Evolutionary conservation across 2,888 invertebrate species (phyloP).

Genomic region (Resseliella maxima): DNA sequence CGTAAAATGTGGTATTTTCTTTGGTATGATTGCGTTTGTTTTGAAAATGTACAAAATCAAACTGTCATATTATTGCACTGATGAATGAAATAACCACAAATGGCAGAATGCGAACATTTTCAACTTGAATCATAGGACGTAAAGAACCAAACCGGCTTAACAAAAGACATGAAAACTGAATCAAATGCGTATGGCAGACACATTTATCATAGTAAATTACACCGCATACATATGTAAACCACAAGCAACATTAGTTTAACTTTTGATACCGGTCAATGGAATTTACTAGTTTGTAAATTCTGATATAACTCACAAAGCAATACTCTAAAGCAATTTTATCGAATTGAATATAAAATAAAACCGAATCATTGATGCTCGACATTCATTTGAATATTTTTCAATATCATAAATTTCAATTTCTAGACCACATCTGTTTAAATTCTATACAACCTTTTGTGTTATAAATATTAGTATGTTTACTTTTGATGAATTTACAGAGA

Average conservation of each 20-base stretch:
- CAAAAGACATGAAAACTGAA: not conserved
- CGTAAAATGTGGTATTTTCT: not conserved
- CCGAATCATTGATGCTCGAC: too few species aligned
- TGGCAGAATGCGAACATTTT: not conserved
- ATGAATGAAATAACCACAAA: constrained; percentile 8
- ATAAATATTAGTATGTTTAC: too few species aligned
- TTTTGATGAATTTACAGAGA: too few species aligned
- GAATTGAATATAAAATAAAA: too few species aligned
- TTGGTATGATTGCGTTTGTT: not conserved
- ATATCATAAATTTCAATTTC: not conserved
- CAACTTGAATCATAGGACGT: not conserved
- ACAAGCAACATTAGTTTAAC: too few species aligned
- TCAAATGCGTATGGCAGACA: not conserved
- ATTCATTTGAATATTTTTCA: too few species aligned
- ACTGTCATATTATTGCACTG: constrained; percentile 9
- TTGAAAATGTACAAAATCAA: not conserved
- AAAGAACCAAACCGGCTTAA: not conserved
- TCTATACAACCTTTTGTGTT: not conserved
- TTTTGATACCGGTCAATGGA: too few species aligned
- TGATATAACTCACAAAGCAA: too few species aligned
- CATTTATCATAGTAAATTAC: not conserved
- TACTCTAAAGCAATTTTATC: too few species aligned
- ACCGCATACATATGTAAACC: not conserved
- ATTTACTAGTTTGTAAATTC: too few species aligned
- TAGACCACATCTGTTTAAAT: constrained; percentile 1